These are phyloP conservation scores for Sebastes melanostomus DNA, from an alignment of 2,797 vertebrate genomes.

Conservation along the genomic window DNA sequence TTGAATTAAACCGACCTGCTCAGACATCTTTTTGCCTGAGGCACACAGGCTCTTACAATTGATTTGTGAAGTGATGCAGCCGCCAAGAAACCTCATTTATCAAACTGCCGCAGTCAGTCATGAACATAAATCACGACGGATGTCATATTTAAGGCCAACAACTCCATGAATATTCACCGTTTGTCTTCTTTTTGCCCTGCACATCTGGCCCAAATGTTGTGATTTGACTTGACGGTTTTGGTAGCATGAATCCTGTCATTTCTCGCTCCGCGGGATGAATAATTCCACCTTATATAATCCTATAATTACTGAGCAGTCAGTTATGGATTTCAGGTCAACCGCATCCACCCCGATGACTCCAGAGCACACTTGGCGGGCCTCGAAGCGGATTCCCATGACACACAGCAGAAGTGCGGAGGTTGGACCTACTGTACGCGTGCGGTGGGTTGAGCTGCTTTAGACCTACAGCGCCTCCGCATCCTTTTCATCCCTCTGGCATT, in stretches of 20 bases:
- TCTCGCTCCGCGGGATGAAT: conserved; percentile 42
- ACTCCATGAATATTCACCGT: conserved; percentile 50
- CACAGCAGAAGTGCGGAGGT: not conserved
- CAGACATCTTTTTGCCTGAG: conserved; percentile 28
- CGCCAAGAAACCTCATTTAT: conserved; percentile 59
- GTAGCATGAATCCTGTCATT: conserved; percentile 42
- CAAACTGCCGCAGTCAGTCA: conserved; percentile 41
- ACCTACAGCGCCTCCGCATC: conserved; percentile 27
- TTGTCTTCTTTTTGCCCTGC: conserved; percentile 18
- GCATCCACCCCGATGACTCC: conserved; percentile 49
- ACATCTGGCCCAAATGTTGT: conserved; percentile 16
- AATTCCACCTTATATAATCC: conserved; percentile 48
- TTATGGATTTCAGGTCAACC: conserved; percentile 57
- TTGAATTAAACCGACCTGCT: conserved; percentile 31
- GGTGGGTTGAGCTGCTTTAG: not conserved
- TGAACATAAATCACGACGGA: conserved; percentile 50
- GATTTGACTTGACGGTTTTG: conserved; percentile 42
- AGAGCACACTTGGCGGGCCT: conserved; percentile 20
- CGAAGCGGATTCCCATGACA: conserved; percentile 21
- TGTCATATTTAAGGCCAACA: conserved; percentile 39
- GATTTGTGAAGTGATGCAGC: conserved; percentile 50
- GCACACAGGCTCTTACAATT: conserved; percentile 18
- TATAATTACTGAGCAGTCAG: conserved; percentile 50
- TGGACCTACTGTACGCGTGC: not conserved
- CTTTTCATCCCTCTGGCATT: conserved; percentile 25